phyloP scores from a whole-genome alignment of 2,797 vertebrate genomes.

The Premnoplex brunnescens region DNA sequence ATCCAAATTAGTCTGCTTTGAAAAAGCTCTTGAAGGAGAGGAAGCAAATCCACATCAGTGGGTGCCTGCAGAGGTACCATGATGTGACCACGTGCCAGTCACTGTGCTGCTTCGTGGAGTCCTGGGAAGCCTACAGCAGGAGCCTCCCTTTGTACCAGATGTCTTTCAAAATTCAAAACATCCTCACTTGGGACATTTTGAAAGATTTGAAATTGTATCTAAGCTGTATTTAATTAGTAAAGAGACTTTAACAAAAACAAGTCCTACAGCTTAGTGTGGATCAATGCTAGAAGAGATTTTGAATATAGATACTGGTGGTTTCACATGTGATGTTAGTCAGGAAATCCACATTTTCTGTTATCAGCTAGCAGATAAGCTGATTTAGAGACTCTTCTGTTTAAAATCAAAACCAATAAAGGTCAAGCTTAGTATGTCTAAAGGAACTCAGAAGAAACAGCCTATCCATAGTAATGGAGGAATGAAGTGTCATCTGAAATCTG shows the following conservation, averaged over 20 bases:
- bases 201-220: neutral
- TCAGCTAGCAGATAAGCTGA: neutral
- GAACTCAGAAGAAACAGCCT: neutral
- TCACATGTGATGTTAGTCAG: neutral
- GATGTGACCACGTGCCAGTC: neutral
- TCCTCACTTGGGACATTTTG: neutral
- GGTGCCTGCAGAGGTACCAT: rapidly evolving
- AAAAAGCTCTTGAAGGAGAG: neutral
- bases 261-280: neutral
- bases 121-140: neutral
- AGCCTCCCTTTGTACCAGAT: neutral
- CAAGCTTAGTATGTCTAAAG: neutral
- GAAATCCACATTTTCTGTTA: neutral
- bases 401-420: constrained; percentile 2
- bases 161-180: neutral
- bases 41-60: neutral
- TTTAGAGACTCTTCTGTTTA: neutral
- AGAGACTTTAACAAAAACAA: neutral
- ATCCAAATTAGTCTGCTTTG: neutral
- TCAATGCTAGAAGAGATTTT: neutral
- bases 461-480: neutral
- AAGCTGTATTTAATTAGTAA: constrained; percentile 7
- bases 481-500: neutral
- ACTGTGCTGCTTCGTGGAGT: neutral
- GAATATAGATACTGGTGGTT: neutral